Base-by-base conservation (phyloP, 2,797 vertebrate species). In the Dryobates pubescens region DNA sequence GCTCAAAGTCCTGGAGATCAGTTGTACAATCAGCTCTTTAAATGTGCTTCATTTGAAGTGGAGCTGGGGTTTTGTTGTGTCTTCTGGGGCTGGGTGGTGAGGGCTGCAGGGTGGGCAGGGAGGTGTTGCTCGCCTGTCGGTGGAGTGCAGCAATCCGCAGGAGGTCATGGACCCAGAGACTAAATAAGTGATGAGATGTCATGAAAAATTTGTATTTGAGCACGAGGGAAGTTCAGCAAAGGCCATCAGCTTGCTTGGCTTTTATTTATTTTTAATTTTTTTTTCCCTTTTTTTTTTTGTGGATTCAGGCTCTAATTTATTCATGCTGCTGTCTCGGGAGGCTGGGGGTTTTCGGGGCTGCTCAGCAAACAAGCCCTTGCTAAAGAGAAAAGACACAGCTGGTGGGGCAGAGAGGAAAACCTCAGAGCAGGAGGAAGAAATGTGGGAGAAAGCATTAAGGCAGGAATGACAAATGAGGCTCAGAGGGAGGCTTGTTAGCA, bases 241-340 rank as follows among this genome's bases (percentile, higher is more conserved):
- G 43, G 77, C 82, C 82, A 59, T 10, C 32, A 59, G 49, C 73
- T 80, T 17, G 68, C 83, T 93, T 36, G 88, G 77, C 86, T 96
- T 94, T 86, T 95, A 93, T 96, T 95, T 91, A 92, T 92, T 93
- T 96, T 93, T 93, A 54, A 91, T 93, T 86, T 84, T 84, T 94
- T 87, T 84, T 73, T 65, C 34, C 36, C 10, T 36, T 36, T 78
- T 81, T 61, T 76, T 51, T 32, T 78, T 92, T 90, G 67, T 30
- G 77, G 73, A 12, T 84, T 82, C 65, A 4, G 29, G 19, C 27
- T 32, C 65, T 88, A 11, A 86, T 89, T 95, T 94, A 90, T 94
- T 94, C 80, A 78, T 92, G 63, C 11, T 29, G 6, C 65, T 53
- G 32, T 24, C 89, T 68, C 58, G 2, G 36, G 82, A 82, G 90